Percentiles rank a stretch among this genome's conserved stretches.
Conservation (phyloP, 2,797 vertebrate genomes). For the Epinephelus coioides region DNA sequence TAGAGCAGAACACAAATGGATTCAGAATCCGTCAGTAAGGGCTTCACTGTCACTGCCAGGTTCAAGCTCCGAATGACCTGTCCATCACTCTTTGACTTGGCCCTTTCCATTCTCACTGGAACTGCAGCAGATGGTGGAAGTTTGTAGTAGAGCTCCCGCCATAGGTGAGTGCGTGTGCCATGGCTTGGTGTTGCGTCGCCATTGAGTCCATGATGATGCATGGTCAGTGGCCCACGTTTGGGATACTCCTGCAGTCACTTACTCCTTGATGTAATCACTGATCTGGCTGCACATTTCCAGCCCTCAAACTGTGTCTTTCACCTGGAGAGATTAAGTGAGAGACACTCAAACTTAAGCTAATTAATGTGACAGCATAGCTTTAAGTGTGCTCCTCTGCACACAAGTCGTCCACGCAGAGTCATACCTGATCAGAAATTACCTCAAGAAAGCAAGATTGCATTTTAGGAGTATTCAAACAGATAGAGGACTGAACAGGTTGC, state of each 20-base stretch:
- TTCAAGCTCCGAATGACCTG: constrained; percentile 79
- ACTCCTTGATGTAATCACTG: constrained; percentile 77
- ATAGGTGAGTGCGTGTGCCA: constrained; percentile 86
- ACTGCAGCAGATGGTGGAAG: constrained; percentile 90
- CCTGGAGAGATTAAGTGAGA: constrained; percentile 15
- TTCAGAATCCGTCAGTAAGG: constrained; percentile 23
- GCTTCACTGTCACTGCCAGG: constrained; percentile 53
- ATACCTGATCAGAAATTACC: constrained; percentile 73
- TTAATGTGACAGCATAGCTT: neutral
- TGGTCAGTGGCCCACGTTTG: constrained; percentile 72
- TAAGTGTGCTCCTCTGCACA: constrained; percentile 15
- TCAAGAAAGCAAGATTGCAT: constrained; percentile 72
- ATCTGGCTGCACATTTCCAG: constrained; percentile 44
- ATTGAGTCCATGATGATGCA: constrained; percentile 76
- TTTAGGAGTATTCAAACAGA: constrained; percentile 75
- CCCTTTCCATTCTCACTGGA: constrained; percentile 75
- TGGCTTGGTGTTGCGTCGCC: constrained; percentile 78
- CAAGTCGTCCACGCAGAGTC: neutral
- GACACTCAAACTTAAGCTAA: neutral
- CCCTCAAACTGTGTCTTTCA: constrained; percentile 14
- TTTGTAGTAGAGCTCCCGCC: constrained; percentile 86
- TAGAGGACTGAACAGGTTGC: constrained; percentile 59
- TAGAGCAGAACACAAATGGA: constrained; percentile 4
- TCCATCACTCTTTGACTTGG: constrained; percentile 86
- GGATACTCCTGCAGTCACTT: constrained; percentile 77